phyloP scores from a whole-genome alignment of 2,888 invertebrate species.

The Spilarctia lutea region DNA sequence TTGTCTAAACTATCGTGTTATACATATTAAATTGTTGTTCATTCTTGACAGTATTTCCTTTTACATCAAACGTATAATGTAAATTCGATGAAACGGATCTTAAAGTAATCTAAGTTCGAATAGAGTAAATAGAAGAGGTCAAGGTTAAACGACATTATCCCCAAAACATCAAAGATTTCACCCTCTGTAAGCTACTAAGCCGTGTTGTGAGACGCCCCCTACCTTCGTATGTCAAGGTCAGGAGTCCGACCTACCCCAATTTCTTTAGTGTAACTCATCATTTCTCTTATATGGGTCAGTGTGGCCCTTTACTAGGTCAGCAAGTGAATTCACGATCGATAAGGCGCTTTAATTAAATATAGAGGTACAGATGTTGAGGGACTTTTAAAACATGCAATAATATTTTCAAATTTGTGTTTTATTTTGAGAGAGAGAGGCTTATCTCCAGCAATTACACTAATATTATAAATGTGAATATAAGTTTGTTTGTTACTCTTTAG shows the following conservation, averaged over 20 bases:
- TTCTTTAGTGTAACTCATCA: not conserved
- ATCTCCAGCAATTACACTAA: too few species aligned
- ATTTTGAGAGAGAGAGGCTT: not conserved
- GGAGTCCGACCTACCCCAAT: not conserved
- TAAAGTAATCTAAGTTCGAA: too few species aligned
- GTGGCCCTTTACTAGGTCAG: not conserved
- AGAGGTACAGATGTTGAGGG: not conserved
- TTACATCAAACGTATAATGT: not conserved
- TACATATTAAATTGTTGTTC: too few species aligned
- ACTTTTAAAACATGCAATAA: not conserved
- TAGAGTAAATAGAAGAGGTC: not conserved
- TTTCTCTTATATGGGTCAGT: not conserved
- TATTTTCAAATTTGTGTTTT: not conserved
- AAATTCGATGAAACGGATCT: not conserved
- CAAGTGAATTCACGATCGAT: not conserved
- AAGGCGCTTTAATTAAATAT: not conserved
- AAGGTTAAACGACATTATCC: not conserved
- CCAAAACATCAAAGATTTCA: not conserved
- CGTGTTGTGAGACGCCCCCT: not conserved
- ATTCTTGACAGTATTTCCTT: not conserved
- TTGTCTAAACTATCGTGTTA: too few species aligned
- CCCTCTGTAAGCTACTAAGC: not conserved
- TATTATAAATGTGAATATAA: too few species aligned
- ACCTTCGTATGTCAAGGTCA: not conserved
- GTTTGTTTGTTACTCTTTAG: too few species aligned